Percentiles rank a stretch among this genome's conserved stretches.
phyloP scores from a whole-genome alignment of 2,888 invertebrate species.

The Caenorhabditis wallacei region DNA sequence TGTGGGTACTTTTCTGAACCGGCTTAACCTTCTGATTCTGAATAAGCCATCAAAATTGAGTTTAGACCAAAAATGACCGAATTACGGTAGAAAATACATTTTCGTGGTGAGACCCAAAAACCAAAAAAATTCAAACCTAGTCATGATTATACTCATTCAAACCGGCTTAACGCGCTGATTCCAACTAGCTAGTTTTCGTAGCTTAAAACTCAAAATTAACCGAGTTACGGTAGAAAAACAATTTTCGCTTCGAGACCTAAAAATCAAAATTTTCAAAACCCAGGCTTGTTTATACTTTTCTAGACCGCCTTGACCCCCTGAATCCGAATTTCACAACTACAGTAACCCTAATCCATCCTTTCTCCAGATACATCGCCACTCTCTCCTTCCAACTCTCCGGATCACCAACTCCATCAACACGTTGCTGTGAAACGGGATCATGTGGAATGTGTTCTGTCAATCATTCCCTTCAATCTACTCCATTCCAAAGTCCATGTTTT shows the following conservation, averaged over 20 bases:
- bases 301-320: too few relatives aligned
- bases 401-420: conserved; percentile 14
- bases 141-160: neutral
- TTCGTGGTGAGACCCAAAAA: neutral
- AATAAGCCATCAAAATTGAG: neutral
- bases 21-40: neutral
- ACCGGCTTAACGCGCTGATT: neutral
- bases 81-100: neutral
- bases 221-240: too few relatives aligned
- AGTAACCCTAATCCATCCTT: neutral
- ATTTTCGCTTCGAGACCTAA: too few relatives aligned
- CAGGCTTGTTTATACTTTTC: too few relatives aligned
- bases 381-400: conserved; percentile 38
- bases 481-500: conserved; percentile 58
- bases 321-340: too few relatives aligned
- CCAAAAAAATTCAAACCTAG: neutral
- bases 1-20: neutral
- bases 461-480: conserved; percentile 46
- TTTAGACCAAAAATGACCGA: neutral
- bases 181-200: neutral
- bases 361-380: conserved; percentile 58
- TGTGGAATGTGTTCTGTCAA: conserved; percentile 41
- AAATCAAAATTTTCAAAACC: too few relatives aligned
- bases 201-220: too few relatives aligned
- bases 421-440: conserved; percentile 18